Percentiles rank a stretch among this genome's conserved stretches.
Evolutionary conservation across 2,113 vertebrate species (phyloP).

Genomic region (Plotosus lineatus): DNA sequence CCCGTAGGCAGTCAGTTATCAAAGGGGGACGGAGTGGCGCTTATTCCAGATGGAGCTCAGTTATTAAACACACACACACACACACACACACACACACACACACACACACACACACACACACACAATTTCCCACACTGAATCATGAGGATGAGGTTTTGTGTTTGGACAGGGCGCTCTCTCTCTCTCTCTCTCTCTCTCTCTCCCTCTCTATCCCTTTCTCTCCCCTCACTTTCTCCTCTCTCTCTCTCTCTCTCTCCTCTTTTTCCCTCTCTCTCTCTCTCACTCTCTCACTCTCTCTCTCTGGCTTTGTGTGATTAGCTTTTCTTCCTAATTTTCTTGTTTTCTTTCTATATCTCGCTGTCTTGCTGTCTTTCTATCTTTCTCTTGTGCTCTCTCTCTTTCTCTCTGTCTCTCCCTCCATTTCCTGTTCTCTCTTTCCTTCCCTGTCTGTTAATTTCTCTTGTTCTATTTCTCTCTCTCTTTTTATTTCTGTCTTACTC

Average conservation of each 20-base stretch:
- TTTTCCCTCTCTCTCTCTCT: background rate
- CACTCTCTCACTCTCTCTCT: too few relatives aligned
- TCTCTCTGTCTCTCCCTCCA: background rate
- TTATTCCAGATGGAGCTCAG: constrained; percentile 57
- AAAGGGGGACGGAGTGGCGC: constrained; percentile 57
- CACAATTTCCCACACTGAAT: constrained; percentile 54
- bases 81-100: constrained; percentile 53
- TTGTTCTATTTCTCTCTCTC: background rate
- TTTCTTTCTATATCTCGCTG: too few relatives aligned
- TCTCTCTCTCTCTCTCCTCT: background rate
- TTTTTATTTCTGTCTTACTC: background rate
- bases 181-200: background rate
- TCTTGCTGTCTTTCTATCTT: background rate
- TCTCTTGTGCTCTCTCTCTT: background rate
- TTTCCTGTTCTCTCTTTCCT: background rate
- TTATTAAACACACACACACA: constrained; percentile 61
- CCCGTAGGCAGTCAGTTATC: constrained; percentile 60
- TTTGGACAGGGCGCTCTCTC: background rate
- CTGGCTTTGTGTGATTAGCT: too few relatives aligned
- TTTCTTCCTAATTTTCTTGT: too few relatives aligned
- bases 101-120: constrained; percentile 43
- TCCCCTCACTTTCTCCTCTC: background rate
- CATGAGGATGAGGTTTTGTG: constrained; percentile 42
- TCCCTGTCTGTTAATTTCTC: too few relatives aligned
- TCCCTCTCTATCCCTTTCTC: background rate